Percentiles rank a stretch among this genome's conserved stretches.
Evolutionary conservation across 2,797 vertebrate species (phyloP).

Genomic region (Liasis olivaceus): DNA sequence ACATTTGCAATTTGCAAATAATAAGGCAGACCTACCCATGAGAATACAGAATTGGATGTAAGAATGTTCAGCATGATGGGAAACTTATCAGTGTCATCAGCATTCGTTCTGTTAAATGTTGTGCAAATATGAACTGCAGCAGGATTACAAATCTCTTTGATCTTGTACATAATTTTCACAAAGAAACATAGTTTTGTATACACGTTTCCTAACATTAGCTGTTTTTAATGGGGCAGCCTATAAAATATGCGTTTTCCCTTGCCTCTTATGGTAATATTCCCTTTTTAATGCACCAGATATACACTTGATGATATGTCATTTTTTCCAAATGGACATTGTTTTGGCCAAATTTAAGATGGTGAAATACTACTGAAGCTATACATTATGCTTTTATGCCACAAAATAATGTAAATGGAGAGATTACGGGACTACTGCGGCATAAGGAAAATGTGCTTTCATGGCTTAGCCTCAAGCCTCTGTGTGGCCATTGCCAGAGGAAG

Average conservation of each 20-base stretch:
- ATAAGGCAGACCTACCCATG: not conserved
- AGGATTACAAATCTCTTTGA: not conserved
- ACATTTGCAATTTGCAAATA: no score
- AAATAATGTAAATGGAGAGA: not conserved
- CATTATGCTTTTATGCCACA: not conserved
- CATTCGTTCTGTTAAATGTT: not conserved
- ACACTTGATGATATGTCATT: not conserved
- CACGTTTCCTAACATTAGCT: not conserved
- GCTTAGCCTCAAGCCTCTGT: not conserved
- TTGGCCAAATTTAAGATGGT: not conserved
- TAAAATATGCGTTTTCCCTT: not conserved
- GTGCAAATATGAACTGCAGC: not conserved
- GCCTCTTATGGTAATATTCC: not conserved
- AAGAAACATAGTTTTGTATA: not conserved
- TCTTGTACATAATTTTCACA: not conserved
- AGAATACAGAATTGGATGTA: not conserved
- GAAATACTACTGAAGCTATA: not conserved
- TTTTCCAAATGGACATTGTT: not conserved
- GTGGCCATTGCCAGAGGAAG: not conserved
- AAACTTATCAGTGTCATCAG: not conserved
- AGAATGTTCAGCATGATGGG: not conserved
- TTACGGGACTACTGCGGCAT: not conserved
- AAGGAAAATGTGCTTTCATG: not conserved
- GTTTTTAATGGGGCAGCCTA: not conserved
- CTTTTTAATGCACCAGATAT: not conserved